These are phyloP conservation scores for Drosophila santomea DNA, from an alignment of 1,140 invertebrate species.

Conservation along the genomic window DNA sequence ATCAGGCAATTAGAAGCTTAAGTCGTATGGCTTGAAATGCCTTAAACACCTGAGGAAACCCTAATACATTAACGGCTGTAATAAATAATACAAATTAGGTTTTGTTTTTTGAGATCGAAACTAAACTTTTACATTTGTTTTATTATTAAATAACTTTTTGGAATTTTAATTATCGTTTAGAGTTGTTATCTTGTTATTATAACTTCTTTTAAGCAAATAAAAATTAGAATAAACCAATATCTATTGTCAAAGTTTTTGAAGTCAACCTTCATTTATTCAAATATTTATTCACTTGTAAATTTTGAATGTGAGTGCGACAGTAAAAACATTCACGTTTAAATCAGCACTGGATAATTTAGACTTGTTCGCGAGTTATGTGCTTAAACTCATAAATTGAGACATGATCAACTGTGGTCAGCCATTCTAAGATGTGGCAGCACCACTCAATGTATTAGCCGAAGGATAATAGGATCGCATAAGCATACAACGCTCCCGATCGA, in stretches of 20 bases:
- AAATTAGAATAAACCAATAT: too few species aligned
- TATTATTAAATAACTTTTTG: too few species aligned
- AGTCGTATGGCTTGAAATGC: neutral
- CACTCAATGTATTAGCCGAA: constrained; percentile 87
- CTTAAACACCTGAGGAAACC: neutral
- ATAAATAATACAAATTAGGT: neutral
- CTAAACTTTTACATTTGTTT: too few species aligned
- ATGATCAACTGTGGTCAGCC: too few species aligned
- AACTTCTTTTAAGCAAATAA: too few species aligned
- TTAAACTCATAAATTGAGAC: constrained; percentile 7
- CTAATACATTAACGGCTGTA: neutral
- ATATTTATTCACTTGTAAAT: neutral
- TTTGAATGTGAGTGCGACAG: neutral
- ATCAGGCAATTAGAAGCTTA: constrained; percentile 22
- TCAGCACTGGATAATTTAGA: constrained; percentile 1
- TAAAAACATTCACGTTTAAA: neutral
- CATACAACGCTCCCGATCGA: constrained; percentile 89
- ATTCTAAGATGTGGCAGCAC: constrained; percentile 56
- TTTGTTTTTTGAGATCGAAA: too few species aligned
- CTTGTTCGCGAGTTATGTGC: neutral
- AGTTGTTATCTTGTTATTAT: too few species aligned
- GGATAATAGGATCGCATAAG: constrained; percentile 89
- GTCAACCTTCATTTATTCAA: neutral
- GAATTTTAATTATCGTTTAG: neutral
- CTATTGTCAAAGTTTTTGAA: too few species aligned